Evolutionary conservation across 2,888 invertebrate genomes (phyloP).

Genomic region (Spodoptera picta): DNA sequence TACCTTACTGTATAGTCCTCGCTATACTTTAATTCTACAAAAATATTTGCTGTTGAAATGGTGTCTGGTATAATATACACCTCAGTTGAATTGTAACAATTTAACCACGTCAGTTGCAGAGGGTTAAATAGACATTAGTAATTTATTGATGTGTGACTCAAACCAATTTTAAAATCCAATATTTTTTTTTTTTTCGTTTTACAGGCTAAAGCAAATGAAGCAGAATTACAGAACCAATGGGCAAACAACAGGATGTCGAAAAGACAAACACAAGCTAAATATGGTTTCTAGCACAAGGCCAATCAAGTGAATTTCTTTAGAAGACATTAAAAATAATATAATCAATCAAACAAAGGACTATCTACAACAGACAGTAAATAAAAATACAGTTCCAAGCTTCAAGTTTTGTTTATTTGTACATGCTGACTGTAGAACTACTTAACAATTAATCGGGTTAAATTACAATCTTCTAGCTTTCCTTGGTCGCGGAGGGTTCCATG

Average conservation of each 20-base stretch:
- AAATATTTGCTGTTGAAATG: too few relatives aligned
- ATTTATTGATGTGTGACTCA: too few relatives aligned
- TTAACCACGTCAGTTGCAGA: too few relatives aligned
- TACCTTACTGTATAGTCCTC: too few relatives aligned
- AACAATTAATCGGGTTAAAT: slow-evolving; percentile 58
- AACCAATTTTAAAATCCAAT: background rate
- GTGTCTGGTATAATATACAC: too few relatives aligned
- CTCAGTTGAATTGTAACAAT: too few relatives aligned
- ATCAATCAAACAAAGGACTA: slow-evolving; percentile 4
- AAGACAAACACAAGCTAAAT: slow-evolving; percentile 97
- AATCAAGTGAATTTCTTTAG: slow-evolving; percentile 1
- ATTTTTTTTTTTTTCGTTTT: slow-evolving; percentile 62
- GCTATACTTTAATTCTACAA: too few relatives aligned
- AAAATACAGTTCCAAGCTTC: slow-evolving; percentile 20
- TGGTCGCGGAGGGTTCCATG: slow-evolving; percentile 94
- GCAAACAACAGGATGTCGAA: slow-evolving; percentile 95
- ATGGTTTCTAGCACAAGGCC: slow-evolving; percentile 92
- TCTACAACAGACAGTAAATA: slow-evolving; percentile 31
- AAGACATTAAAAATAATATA: slow-evolving; percentile 27
- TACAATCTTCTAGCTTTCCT: slow-evolving; percentile 95
- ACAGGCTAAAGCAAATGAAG: slow-evolving; percentile 97
- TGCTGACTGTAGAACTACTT: slow-evolving; percentile 42
- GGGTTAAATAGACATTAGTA: too few relatives aligned
- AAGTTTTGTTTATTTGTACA: slow-evolving; percentile 49
- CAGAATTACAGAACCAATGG: slow-evolving; percentile 98